Percentiles rank a stretch among this genome's conserved stretches.
Evolutionary conservation across 2,888 invertebrate genomes (phyloP).

Genomic region (Pammene aurita): DNA sequence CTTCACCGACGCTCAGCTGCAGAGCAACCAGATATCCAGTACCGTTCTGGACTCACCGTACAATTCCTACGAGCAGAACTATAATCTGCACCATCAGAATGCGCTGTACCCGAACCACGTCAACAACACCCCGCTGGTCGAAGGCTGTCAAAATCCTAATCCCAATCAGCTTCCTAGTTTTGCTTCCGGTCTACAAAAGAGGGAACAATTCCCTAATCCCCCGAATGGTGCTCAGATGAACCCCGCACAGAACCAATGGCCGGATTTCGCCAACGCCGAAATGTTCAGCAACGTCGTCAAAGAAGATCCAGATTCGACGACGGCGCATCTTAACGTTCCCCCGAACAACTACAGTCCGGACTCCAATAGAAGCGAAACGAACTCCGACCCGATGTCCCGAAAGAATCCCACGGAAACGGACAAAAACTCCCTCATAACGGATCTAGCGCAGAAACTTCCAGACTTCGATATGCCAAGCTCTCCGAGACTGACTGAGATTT

Average conservation of each 20-base stretch:
- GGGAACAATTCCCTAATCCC: slow-evolving; percentile 61
- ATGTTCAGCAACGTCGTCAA: slow-evolving; percentile 83
- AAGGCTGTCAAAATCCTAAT: slow-evolving; percentile 73
- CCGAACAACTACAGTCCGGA: slow-evolving; percentile 81
- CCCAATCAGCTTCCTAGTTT: slow-evolving; percentile 77
- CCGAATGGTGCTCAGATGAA: slow-evolving; percentile 54
- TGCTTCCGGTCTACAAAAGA: slow-evolving; percentile 70
- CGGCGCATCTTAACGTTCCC: slow-evolving; percentile 79
- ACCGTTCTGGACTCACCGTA: slow-evolving; percentile 90
- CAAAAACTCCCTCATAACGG: slow-evolving; percentile 55
- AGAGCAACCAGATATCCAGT: slow-evolving; percentile 93
- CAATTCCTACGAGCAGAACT: slow-evolving; percentile 85
- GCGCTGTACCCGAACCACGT: slow-evolving; percentile 83
- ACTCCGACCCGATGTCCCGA: slow-evolving; percentile 64
- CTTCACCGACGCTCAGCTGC: slow-evolving; percentile 89
- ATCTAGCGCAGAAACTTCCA: slow-evolving; percentile 67
- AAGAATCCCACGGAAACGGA: slow-evolving; percentile 62
- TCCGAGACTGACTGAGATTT: slow-evolving; percentile 73
- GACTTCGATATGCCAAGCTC: slow-evolving; percentile 78
- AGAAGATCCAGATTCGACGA: slow-evolving; percentile 90
- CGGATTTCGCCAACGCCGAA: slow-evolving; percentile 73
- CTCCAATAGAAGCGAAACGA: slow-evolving; percentile 79
- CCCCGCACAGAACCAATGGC: slow-evolving; percentile 71
- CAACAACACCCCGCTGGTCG: slow-evolving; percentile 70
- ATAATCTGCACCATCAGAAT: slow-evolving; percentile 86